Evolutionary conservation across 2,797 vertebrate genomes (phyloP).

Genomic region (Margarornis squamiger): DNA sequence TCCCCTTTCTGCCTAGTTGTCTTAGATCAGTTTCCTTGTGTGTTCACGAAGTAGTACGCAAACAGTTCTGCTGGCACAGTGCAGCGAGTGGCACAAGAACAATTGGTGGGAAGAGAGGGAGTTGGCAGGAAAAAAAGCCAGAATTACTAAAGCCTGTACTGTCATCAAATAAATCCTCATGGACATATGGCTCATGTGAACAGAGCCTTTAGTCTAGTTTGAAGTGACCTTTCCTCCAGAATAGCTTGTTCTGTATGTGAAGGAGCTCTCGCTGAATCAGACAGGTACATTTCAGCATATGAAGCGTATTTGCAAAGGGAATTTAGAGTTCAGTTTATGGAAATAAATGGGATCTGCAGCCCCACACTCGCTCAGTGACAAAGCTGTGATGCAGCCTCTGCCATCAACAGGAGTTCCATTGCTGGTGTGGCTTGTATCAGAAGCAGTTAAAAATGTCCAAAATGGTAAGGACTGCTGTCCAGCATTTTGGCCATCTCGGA

Average conservation of each 20-base stretch:
- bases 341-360: background rate
- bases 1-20: background rate
- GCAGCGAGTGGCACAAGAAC: background rate
- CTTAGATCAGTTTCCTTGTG: slow-evolving; percentile 24
- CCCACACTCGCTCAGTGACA: background rate
- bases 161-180: slow-evolving; percentile 16
- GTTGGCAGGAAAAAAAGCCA: background rate
- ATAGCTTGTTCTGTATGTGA: background rate
- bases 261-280: background rate
- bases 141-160: background rate
- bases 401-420: background rate
- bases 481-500: background rate
- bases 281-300: too few relatives aligned
- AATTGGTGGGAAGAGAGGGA: slow-evolving; percentile 20
- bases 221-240: slow-evolving; percentile 19
- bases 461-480: background rate
- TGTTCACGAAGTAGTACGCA: background rate
- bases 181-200: background rate
- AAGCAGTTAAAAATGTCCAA: background rate
- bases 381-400: background rate
- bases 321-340: background rate
- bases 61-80: background rate
- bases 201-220: background rate
- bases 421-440: background rate
- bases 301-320: background rate